Evolutionary conservation across 2,888 invertebrate species (phyloP), one percentile per base, ranked within the genome.

Genomic region (Adineta ricciae): DNA sequence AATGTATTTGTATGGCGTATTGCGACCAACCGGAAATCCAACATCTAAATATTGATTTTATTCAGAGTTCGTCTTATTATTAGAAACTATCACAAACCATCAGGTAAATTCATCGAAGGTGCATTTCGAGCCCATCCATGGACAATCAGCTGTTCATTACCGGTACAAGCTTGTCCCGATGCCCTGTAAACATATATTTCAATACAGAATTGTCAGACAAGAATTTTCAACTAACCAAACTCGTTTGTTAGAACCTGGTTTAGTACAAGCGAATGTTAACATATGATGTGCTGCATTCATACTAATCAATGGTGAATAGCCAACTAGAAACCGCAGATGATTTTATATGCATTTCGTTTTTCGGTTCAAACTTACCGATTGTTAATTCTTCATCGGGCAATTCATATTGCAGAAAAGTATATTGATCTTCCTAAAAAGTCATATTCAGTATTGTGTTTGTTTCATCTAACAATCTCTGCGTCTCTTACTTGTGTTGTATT

Each of bases 21-120:
- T 93, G 85, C 93, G 93, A 14, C 97, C 97, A 83, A 97, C 94
- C 90, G 94, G 94, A 90, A 97, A 98, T 2, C 96, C 98, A 19
- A 98, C 96, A 73, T 85, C 84, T 83, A 50, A 50, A 56, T 32
- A 64, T 64, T 4, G 8, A 27, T 2, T 41, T 78, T 78, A n/a
- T n/a, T n/a, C n/a, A n/a, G 11, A 0, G 41, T 2, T 11, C 5
- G 24, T n/a, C 21, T 8, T 32, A 0, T 38, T n/a, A 1, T 0
- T 78, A 24, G 3, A 4, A 41, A 24, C 11, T 8, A 11, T 2
- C 24, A 78, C 83, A 36, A n/a, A 56, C 83, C 83, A 21, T 85
- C 83, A 27, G 85, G 85, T 50, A 85, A 56, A 41, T 72, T 49
- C 64, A 85, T 54, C 32, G 83, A 21, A 24, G 85, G 85, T 16